Evolutionary conservation across 2,113 vertebrate species (phyloP).

Genomic region (Cairina moschata): DNA sequence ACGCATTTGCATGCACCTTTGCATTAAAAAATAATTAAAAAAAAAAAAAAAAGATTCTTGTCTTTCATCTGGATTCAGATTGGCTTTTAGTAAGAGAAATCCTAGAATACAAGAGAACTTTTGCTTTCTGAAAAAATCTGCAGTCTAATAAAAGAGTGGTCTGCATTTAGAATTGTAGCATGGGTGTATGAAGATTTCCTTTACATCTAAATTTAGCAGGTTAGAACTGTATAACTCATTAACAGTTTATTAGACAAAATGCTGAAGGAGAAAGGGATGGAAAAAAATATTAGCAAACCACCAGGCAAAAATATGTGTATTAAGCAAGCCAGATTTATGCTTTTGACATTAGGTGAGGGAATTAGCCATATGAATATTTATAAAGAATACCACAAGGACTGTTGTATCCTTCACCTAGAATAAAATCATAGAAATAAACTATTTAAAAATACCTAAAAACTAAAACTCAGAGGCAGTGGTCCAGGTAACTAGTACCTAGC

Average conservation of each 20-base stretch:
- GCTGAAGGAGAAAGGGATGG: not conserved
- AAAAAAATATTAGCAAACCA: constrained; percentile 17
- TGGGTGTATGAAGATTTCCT: not conserved
- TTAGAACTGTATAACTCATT: not conserved
- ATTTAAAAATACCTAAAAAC: not conserved
- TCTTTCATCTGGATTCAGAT: not conserved
- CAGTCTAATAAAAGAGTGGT: not conserved
- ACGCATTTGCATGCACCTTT: not conserved
- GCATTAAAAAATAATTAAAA: not conserved
- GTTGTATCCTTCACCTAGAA: not conserved
- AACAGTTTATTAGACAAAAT: not conserved
- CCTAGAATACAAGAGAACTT: not conserved
- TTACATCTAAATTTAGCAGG: not conserved
- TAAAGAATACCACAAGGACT: constrained; percentile 5
- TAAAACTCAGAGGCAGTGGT: not conserved
- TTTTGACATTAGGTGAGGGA: constrained; percentile 33
- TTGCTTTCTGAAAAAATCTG: not conserved
- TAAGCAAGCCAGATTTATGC: constrained; percentile 13
- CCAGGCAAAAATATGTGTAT: not conserved
- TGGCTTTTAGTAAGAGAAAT: not conserved
- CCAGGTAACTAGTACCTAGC: not conserved
- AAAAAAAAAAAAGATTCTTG: not conserved
- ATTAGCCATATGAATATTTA: constrained; percentile 30
- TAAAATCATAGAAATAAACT: constrained; percentile 12
- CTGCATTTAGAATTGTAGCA: not conserved